phyloP scores from a whole-genome alignment of 2,888 invertebrate genomes.

The Morinoia aosen region DNA sequence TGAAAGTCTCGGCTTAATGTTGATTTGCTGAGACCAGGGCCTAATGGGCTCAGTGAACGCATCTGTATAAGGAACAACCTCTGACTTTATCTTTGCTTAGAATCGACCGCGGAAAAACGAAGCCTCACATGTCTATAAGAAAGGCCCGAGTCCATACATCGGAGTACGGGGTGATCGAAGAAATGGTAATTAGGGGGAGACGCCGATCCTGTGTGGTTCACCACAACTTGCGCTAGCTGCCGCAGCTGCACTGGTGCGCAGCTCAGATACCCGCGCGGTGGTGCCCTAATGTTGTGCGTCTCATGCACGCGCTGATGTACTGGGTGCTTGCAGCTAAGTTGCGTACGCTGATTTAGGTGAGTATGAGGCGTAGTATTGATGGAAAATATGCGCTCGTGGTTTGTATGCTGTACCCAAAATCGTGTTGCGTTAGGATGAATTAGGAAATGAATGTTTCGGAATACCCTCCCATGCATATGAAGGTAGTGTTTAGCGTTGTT shows the following conservation, averaged over 20 bases:
- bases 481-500: no score
- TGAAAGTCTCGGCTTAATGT: constrained; percentile 38
- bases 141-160: not conserved
- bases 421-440: no score
- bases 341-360: not conserved
- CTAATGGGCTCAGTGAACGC: constrained; percentile 35
- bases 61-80: constrained; percentile 37
- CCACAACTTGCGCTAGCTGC: not conserved
- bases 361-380: no score
- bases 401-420: no score
- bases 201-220: not conserved
- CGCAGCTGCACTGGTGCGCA: not conserved
- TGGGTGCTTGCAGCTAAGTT: not conserved
- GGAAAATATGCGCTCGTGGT: no score
- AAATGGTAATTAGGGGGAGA: not conserved
- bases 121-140: constrained; percentile 1
- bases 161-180: not conserved
- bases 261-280: not conserved
- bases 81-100: constrained; percentile 44
- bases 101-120: constrained; percentile 23
- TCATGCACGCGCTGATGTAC: not conserved
- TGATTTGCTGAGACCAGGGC: not conserved
- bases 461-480: no score
- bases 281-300: not conserved
- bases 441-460: no score